phyloP scores from a whole-genome alignment of 1,140 invertebrate genomes.

The Cotesia vestalis region DNA sequence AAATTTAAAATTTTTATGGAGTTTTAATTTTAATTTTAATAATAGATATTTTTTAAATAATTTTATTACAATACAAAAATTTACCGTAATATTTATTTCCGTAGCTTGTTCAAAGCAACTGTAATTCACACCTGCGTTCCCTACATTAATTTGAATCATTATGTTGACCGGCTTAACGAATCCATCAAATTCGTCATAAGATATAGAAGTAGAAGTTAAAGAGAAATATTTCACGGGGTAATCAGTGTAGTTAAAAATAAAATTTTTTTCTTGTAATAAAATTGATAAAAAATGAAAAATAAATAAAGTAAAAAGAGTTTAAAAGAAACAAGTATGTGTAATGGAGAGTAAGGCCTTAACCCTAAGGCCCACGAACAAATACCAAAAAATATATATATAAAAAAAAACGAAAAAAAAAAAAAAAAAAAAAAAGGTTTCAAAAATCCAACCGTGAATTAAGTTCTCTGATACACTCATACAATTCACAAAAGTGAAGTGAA shows the following conservation, averaged over 20 bases:
- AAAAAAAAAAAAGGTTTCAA: too few species aligned
- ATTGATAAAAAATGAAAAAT: neutral
- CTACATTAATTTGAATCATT: conserved; percentile 11
- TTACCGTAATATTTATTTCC: conserved; percentile 20
- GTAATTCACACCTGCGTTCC: conserved; percentile 33
- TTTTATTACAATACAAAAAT: neutral
- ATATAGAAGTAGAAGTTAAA: neutral
- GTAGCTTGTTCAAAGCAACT: neutral
- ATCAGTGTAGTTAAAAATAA: neutral
- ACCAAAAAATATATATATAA: conserved; percentile 46
- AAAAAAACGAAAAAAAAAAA: conserved; percentile 36
- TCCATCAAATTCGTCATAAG: conserved; percentile 15
- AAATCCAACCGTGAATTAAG: too few species aligned
- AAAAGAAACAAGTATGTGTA: conserved; percentile 27
- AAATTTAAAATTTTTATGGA: too few species aligned
- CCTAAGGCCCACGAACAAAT: conserved; percentile 31
- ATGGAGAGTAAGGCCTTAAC: conserved; percentile 44
- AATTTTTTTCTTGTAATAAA: neutral
- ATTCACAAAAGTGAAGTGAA: too few species aligned
- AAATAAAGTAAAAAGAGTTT: neutral
- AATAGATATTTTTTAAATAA: conserved; percentile 7
- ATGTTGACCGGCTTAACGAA: conserved; percentile 22
- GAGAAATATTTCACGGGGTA: conserved; percentile 3
- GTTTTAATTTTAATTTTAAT: too few species aligned
- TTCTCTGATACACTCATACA: too few species aligned